Evolutionary conservation across 37 sponge, comb jelly and placozoan genomes (phyloP), one percentile per base, ranked within the genome.

Genomic region (Oscarella lobularis): DNA sequence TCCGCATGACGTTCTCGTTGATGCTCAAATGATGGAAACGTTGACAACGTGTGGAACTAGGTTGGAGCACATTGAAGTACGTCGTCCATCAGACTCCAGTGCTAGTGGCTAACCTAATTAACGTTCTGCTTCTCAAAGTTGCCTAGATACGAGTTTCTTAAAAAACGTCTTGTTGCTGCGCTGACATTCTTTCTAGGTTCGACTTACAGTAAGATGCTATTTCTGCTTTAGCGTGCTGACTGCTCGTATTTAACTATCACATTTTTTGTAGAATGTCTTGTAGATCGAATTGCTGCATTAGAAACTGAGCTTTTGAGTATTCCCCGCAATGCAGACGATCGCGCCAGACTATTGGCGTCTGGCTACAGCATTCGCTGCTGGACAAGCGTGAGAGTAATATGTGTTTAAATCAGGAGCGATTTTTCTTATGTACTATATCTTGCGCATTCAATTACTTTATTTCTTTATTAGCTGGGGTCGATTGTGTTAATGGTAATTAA

Each of bases 21-120:
- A 75, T 77, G 72, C 67, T 0, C 68, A 77, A 27, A 75, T 40
- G 41, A 89, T 89, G 90, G 41, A 76, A 5, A 73, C 82, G 32
- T 60, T 89, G 41, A 39, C 84, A 0, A 66, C 68, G 30, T 82
- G 72, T 73, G 84, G 81, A 29, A 76, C 81, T 1, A 79, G 90
- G 67, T 77, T 89, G 14, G 90, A 86, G 37, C 87, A 85, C 75
- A 80, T 89, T 87, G 84, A 84, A 77, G 89, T 88, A 37, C 27
- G 60, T 20, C 9, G 60, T 48, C 60, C 14, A 27, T 48, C 14
- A 20, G 60, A 48, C 60, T 48, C 9, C n/a, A n/a, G n/a, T n/a
- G n/a, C n/a, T n/a, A n/a, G n/a, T n/a, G n/a, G n/a, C n/a, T n/a
- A n/a, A n/a, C n/a, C n/a, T n/a, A n/a, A 27, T 20, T 32, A 1